Conservation (phyloP, 2,113 vertebrate species). For the Galeopterus variegatus region DNA sequence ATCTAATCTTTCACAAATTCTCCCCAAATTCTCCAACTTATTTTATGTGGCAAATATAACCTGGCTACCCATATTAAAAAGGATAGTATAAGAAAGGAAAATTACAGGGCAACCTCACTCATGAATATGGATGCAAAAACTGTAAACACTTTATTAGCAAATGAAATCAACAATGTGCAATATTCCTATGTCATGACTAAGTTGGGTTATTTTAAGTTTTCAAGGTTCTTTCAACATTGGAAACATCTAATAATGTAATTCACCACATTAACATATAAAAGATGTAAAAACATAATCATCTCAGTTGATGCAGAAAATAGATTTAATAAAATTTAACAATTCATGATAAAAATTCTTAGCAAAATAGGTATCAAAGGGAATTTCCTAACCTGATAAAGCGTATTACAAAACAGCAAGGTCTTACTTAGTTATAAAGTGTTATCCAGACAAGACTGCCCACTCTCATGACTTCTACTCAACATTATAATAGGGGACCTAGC, state of each 20-base stretch:
- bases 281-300: constrained; percentile 14
- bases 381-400: constrained; percentile 10
- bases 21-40: not conserved
- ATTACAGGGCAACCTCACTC: not conserved
- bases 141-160: constrained; percentile 39
- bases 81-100: constrained; percentile 42
- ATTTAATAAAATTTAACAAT: constrained; percentile 45
- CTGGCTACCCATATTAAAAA: not conserved
- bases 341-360: constrained; percentile 13
- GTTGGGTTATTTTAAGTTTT: constrained; percentile 60
- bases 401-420: not conserved
- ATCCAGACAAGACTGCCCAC: not conserved
- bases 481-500: not conserved
- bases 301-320: constrained; percentile 2
- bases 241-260: constrained; percentile 59
- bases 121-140: constrained; percentile 27
- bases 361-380: constrained; percentile 33
- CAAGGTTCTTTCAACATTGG: constrained; percentile 53
- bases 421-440: not conserved
- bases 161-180: constrained; percentile 29
- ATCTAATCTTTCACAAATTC: constrained; percentile 17
- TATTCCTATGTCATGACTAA: constrained; percentile 45
- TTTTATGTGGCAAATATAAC: not conserved
- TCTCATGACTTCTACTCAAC: not conserved
- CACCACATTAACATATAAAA: constrained; percentile 56